phyloP scores from a whole-genome alignment of 2,888 invertebrate species.

The Laothoe populi region DNA sequence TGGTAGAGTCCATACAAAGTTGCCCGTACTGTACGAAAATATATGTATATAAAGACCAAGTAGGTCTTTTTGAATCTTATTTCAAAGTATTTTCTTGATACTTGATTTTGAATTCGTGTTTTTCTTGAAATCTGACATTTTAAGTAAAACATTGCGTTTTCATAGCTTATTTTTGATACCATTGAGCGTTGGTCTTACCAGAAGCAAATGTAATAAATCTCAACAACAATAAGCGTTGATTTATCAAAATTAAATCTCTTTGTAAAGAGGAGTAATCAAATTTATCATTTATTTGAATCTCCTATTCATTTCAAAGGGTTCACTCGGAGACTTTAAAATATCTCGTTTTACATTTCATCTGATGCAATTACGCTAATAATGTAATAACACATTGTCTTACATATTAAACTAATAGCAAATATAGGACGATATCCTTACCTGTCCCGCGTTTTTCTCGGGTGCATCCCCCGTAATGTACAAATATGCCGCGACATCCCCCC shows the following conservation, averaged over 20 bases:
- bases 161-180: slow-evolving; percentile 38
- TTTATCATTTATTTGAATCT: slow-evolving; percentile 81
- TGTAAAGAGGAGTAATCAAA: slow-evolving; percentile 77
- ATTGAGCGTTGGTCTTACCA: slow-evolving; percentile 49
- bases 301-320: slow-evolving; percentile 71
- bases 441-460: slow-evolving; percentile 54
- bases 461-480: slow-evolving; percentile 62
- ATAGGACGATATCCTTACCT: slow-evolving; percentile 47
- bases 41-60: too few species aligned
- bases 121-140: too few species aligned
- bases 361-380: slow-evolving; percentile 53
- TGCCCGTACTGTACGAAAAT: too few species aligned
- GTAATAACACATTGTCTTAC: slow-evolving; percentile 36
- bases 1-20: too few species aligned
- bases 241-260: slow-evolving; percentile 83
- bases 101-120: too few species aligned
- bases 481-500: slow-evolving; percentile 71
- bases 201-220: slow-evolving; percentile 69
- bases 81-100: too few species aligned
- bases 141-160: slow-evolving; percentile 29
- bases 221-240: slow-evolving; percentile 76
- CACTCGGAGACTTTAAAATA: slow-evolving; percentile 51
- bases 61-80: too few species aligned
- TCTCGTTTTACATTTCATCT: slow-evolving; percentile 55
- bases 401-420: slow-evolving; percentile 32